A percentile compares a stretch with the other conserved stretches of the same genome.
Conservation (phyloP, 1,140 invertebrate genomes). For the Sycophila sp. region DNA sequence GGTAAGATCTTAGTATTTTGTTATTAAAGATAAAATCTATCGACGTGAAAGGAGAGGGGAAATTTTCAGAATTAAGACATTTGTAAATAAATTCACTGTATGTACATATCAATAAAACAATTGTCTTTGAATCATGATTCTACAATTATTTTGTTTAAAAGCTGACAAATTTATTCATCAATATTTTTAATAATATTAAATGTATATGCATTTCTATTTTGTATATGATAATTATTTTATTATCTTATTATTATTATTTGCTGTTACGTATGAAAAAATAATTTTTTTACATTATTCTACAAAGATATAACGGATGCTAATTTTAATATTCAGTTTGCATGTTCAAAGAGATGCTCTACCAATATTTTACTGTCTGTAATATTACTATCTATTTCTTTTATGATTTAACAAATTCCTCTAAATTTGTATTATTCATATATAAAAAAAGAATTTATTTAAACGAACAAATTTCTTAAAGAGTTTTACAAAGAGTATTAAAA, state of each 20-base stretch:
- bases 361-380: no score
- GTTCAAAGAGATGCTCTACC: no score
- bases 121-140: constrained; percentile 55
- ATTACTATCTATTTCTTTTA: no score
- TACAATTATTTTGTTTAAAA: no score
- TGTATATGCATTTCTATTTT: not conserved
- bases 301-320: no score
- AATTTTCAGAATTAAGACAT: constrained; percentile 29
- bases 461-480: no score
- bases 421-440: no score
- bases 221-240: not conserved
- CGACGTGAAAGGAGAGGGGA: constrained; percentile 37
- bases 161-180: not conserved
- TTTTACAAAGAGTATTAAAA: no score
- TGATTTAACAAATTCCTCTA: no score
- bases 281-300: not conserved
- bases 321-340: no score
- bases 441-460: no score
- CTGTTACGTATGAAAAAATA: not conserved
- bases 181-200: not conserved
- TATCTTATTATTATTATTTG: not conserved
- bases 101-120: constrained; percentile 65
- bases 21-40: constrained; percentile 52
- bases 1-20: constrained; percentile 60
- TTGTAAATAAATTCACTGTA: constrained; percentile 64